A percentile compares a stretch with the other conserved stretches of the same genome.
Conservation (phyloP, 35 echinoderm and acorn worm genomes). For the Hemicentrotus pulcherrimus region DNA sequence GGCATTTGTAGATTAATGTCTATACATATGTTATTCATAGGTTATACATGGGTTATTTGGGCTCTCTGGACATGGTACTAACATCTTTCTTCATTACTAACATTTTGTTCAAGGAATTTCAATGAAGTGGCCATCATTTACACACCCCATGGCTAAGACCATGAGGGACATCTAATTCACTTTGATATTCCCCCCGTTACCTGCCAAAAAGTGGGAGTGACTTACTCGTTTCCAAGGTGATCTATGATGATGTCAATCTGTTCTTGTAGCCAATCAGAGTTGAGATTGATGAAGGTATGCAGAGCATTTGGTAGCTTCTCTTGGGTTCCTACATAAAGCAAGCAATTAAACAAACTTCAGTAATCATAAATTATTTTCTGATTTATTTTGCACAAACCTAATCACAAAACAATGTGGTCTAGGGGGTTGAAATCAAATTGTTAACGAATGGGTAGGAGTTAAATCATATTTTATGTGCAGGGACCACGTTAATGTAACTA, state of each 20-base stretch:
- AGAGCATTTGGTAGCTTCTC: slow-evolving; percentile 50
- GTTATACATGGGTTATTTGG: too few relatives aligned
- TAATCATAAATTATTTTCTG: background rate
- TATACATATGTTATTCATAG: too few relatives aligned
- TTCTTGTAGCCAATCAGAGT: slow-evolving; percentile 67
- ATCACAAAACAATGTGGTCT: background rate
- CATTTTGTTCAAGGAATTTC: too few relatives aligned
- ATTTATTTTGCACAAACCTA: background rate
- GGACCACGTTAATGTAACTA: too few relatives aligned
- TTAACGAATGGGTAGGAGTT: too few relatives aligned
- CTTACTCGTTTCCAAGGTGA: slow-evolving; percentile 72
- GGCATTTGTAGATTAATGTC: too few relatives aligned
- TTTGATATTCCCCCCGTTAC: background rate
- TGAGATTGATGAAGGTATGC: slow-evolving; percentile 50
- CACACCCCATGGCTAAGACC: too few relatives aligned
- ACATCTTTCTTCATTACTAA: too few relatives aligned
- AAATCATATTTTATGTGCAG: too few relatives aligned
- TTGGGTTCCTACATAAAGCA: slow-evolving; percentile 34
- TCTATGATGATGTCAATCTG: slow-evolving; percentile 65
- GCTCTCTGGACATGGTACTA: too few relatives aligned
- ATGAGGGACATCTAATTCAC: background rate
- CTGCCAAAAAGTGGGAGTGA: background rate
- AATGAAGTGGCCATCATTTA: too few relatives aligned
- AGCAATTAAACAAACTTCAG: background rate
- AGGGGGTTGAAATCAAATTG: too few relatives aligned